phyloP scores from a whole-genome alignment of 2,888 invertebrate species.

The Nephrocerus scutellatus region DNA sequence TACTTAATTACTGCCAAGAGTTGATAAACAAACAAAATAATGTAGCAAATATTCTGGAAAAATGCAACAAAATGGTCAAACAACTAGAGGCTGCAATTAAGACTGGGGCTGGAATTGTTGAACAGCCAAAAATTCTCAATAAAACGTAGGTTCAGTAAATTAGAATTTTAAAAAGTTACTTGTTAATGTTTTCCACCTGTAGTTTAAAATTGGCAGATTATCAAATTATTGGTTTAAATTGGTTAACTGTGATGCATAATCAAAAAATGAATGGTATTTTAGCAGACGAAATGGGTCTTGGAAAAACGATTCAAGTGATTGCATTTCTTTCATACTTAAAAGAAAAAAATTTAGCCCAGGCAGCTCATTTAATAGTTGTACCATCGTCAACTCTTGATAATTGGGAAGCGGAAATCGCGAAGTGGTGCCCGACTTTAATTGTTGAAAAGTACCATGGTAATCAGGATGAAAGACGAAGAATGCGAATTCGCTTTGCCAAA shows the following conservation, averaged over 20 bases:
- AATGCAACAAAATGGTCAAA: conserved; percentile 74
- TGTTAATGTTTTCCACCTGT: no score
- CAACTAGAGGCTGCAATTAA: conserved; percentile 75
- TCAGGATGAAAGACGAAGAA: conserved; percentile 72
- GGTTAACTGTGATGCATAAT: conserved; percentile 82
- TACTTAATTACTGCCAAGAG: conserved; percentile 74
- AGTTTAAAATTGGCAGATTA: conserved; percentile 76
- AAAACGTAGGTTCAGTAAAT: conserved; percentile 50
- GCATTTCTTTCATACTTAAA: conserved; percentile 84
- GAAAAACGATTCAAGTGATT: conserved; percentile 92
- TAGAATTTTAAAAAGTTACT: neutral
- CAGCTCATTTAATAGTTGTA: conserved; percentile 89
- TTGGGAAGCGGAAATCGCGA: conserved; percentile 70
- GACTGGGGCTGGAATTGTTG: conserved; percentile 63
- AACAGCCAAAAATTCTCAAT: conserved; percentile 66
- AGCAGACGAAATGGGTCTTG: conserved; percentile 96
- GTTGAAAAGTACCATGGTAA: conserved; percentile 86
- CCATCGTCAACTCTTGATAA: conserved; percentile 92
- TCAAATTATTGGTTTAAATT: conserved; percentile 84
- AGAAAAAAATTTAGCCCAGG: conserved; percentile 64
- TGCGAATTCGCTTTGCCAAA: conserved; percentile 68
- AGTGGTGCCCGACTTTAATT: conserved; percentile 70
- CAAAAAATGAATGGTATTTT: conserved; percentile 89
- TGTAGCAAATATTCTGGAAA: conserved; percentile 72
- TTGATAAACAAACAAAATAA: conserved; percentile 67